Evolutionary conservation across 2,888 invertebrate genomes (phyloP).

Genomic region (Troglohyphantes excavatus): DNA sequence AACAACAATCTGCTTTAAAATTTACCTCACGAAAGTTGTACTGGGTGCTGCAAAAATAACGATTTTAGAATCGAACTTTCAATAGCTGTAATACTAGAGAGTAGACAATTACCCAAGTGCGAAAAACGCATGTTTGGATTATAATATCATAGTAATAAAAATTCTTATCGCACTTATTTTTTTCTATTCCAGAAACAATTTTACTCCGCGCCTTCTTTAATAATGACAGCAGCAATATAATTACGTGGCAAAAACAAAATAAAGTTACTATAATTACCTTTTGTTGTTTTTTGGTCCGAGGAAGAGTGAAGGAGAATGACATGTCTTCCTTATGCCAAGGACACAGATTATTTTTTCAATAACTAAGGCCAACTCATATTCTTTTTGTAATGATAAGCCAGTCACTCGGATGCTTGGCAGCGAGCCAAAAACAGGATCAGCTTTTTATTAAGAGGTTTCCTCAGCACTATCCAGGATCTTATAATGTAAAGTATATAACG

Average conservation of each 20-base stretch:
- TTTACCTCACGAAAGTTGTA: too few species aligned
- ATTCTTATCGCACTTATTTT: background rate
- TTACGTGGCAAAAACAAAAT: background rate
- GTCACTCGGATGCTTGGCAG: conserved; percentile 33
- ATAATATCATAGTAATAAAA: background rate
- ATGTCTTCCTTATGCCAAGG: conserved; percentile 37
- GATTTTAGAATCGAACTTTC: background rate
- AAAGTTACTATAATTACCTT: conserved; percentile 41
- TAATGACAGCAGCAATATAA: background rate
- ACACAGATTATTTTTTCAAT: conserved; percentile 23
- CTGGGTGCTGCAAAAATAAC: too few species aligned
- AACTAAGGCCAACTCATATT: conserved; percentile 13
- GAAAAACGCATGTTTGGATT: too few species aligned
- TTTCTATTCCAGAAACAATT: background rate
- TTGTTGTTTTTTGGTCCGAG: conserved; percentile 54
- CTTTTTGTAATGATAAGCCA: background rate
- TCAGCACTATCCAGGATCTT: background rate
- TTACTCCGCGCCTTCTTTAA: background rate
- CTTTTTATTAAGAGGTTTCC: background rate
- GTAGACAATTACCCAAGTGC: background rate
- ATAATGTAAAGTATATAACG: background rate
- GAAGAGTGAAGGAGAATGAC: conserved; percentile 57
- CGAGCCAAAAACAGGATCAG: conserved; percentile 30
- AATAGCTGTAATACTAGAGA: background rate
- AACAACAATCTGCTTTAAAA: too few species aligned